Conservation (phyloP, 2,888 invertebrate genomes). For the Subacronicta megacephala region DNA sequence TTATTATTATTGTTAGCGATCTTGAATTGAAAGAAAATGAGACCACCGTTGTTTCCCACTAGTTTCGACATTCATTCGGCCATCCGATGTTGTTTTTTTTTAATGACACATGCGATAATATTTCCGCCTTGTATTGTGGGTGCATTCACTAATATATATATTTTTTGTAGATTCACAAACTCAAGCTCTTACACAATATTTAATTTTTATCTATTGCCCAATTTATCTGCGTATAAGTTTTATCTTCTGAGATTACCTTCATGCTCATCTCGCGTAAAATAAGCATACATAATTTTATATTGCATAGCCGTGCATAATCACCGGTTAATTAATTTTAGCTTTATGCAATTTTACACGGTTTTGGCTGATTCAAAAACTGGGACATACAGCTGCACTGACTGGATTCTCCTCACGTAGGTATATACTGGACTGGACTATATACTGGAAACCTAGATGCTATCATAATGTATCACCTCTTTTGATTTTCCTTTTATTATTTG, state of each 20-base stretch:
- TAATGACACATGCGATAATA: no score
- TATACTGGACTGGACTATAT: no score
- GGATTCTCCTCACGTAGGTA: no score
- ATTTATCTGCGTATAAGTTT: not conserved
- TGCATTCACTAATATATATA: no score
- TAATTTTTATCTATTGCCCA: not conserved
- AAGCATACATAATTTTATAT: constrained; percentile 28
- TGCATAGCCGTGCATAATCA: constrained; percentile 28
- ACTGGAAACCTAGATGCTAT: no score
- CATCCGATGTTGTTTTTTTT: no score
- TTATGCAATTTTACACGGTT: constrained; percentile 14
- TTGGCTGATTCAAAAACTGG: constrained; percentile 6
- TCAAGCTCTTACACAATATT: no score
- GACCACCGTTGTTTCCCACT: constrained; percentile 12
- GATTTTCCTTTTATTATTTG: no score
- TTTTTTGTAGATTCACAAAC: no score
- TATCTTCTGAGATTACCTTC: constrained; percentile 2
- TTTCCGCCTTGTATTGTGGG: no score
- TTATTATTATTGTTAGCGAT: constrained; percentile 22
- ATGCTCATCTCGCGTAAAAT: constrained; percentile 18
- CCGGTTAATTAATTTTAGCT: constrained; percentile 10
- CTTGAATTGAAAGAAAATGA: constrained; percentile 22
- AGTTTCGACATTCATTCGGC: constrained; percentile 10
- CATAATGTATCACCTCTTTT: no score
- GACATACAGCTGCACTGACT: no score